Conservation (phyloP, 2,113 vertebrate genomes). For the Lathamus discolor region DNA sequence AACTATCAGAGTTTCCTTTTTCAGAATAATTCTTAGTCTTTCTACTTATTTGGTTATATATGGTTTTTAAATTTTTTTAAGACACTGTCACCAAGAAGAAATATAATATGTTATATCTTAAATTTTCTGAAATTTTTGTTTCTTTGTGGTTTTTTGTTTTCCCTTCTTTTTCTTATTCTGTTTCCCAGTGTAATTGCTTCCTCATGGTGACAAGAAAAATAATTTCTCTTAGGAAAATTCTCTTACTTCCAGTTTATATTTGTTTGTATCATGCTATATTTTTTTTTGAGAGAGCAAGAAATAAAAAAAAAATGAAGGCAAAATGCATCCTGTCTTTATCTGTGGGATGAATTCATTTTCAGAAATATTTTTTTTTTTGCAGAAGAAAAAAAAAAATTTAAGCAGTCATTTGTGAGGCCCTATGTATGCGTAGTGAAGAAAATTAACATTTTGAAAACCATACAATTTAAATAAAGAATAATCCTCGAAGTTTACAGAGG, state of each 20-base stretch:
- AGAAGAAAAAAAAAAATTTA: not conserved
- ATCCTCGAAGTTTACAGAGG: not conserved
- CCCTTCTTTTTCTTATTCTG: not conserved
- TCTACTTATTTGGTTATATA: not conserved
- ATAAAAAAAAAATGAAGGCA: not conserved
- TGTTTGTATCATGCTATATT: not conserved
- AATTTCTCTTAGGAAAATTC: not conserved
- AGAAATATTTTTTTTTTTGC: not conserved
- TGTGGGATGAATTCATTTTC: not conserved
- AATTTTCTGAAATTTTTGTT: not conserved
- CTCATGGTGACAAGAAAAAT: not conserved
- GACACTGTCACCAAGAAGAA: not conserved
- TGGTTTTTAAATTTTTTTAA: not conserved
- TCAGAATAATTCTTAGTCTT: not conserved
- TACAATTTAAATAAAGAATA: not conserved
- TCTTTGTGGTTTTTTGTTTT: not conserved
- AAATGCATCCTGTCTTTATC: not conserved
- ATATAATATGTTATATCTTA: not conserved
- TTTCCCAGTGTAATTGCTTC: not conserved
- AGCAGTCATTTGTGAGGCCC: not conserved
- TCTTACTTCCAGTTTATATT: not conserved
- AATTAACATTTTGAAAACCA: not conserved
- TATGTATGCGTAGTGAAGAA: not conserved
- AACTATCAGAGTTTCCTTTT: not conserved
- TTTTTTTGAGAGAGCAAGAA: not conserved